A percentile compares a stretch with the other conserved stretches of the same genome.
These are phyloP conservation scores for Scatophagus argus DNA, from an alignment of 2,113 vertebrate genomes.

Conservation along the genomic window DNA sequence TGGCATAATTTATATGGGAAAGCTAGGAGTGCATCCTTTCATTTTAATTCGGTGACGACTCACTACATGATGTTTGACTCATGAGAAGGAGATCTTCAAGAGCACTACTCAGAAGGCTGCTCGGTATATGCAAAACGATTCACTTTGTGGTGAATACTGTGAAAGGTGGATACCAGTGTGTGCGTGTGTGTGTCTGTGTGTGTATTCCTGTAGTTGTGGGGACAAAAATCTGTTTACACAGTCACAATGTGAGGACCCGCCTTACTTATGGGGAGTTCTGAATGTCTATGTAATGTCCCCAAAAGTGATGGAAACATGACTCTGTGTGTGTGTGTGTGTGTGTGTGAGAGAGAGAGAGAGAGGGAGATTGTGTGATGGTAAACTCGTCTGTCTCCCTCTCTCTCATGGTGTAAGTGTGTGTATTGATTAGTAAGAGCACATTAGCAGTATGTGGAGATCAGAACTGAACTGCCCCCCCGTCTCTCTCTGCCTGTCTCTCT, in stretches of 20 bases:
- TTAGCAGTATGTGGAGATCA: slow-evolving; percentile 36
- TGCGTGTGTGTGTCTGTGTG: slow-evolving; percentile 7
- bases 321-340: background rate
- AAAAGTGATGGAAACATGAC: no score
- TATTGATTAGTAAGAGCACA: slow-evolving; percentile 18
- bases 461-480: no score
- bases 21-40: slow-evolving; percentile 10
- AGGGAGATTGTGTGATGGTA: no score
- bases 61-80: slow-evolving; percentile 31
- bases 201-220: no score
- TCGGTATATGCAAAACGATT: background rate
- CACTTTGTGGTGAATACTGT: slow-evolving; percentile 4
- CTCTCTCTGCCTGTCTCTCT: slow-evolving; percentile 15
- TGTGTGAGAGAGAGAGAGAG: background rate
- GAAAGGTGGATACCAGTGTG: background rate
- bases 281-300: no score
- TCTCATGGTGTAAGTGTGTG: slow-evolving; percentile 3
- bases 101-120: slow-evolving; percentile 27
- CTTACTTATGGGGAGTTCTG: no score
- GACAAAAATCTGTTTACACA: no score
- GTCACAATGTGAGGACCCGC: no score
- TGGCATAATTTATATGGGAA: slow-evolving; percentile 45
- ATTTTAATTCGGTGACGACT: slow-evolving; percentile 34
- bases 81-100: slow-evolving; percentile 17
- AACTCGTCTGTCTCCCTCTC: background rate